These are phyloP conservation scores for Oceanodroma leucorhoa DNA, from an alignment of 2,797 vertebrate species.

Conservation along the genomic window DNA sequence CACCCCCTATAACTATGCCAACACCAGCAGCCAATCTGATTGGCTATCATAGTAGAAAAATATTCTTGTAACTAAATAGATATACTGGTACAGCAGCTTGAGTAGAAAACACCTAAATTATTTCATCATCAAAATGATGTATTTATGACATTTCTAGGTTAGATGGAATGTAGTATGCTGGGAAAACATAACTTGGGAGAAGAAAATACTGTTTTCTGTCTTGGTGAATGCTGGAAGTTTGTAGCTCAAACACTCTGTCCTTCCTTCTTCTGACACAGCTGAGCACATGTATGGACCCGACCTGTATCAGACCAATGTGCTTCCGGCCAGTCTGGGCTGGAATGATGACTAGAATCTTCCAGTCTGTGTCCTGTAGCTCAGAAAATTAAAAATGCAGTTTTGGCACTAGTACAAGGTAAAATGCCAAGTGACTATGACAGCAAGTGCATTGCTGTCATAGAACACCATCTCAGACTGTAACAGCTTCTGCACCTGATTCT, in stretches of 20 bases:
- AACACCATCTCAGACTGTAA: background rate
- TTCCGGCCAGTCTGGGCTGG: background rate
- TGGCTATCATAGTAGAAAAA: background rate
- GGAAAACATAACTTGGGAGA: background rate
- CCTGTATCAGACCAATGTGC: background rate
- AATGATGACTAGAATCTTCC: background rate
- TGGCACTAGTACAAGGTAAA: slow-evolving; percentile 14
- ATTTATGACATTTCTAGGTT: slow-evolving; percentile 42
- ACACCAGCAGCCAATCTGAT: background rate
- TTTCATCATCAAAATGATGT: slow-evolving; percentile 22
- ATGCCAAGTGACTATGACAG: slow-evolving; percentile 12
- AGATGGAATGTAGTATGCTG: background rate
- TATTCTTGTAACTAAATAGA: background rate
- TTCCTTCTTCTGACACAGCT: background rate
- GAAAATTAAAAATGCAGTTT: slow-evolving; percentile 18
- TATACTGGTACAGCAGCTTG: background rate
- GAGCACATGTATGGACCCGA: background rate
- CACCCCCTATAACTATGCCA: background rate
- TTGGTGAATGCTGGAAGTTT: background rate
- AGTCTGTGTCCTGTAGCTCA: background rate
- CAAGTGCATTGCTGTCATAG: background rate
- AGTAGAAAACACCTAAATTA: background rate
- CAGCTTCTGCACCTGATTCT: slow-evolving; percentile 14
- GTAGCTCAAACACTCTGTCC: background rate
- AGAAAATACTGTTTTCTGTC: background rate